Evolutionary conservation across 2,888 invertebrate genomes (phyloP).

Genomic region (Limnephilus rhombicus): DNA sequence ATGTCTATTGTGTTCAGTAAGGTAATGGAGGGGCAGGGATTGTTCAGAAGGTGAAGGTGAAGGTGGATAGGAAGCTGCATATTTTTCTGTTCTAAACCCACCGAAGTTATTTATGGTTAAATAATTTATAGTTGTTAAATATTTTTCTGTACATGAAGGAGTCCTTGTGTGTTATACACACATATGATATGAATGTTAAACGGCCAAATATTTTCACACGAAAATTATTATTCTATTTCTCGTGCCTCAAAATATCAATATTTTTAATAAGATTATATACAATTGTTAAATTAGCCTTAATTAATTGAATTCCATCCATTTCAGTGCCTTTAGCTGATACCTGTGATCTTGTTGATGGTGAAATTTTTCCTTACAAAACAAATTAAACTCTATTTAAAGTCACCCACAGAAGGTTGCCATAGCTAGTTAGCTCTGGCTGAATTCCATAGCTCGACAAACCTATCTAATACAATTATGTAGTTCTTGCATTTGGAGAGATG

Average conservation of each 20-base stretch:
- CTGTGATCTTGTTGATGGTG: not conserved
- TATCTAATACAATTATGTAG: not conserved
- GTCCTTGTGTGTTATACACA: constrained; percentile 38
- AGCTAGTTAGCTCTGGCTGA: not conserved
- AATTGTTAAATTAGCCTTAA: constrained; percentile 40
- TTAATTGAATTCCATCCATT: constrained; percentile 38
- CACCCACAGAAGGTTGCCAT: not conserved
- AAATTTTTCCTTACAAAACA: not conserved
- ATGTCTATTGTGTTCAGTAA: constrained; percentile 62
- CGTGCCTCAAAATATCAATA: constrained; percentile 9
- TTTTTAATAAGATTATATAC: constrained; percentile 34
- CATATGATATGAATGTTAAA: constrained; percentile 10
- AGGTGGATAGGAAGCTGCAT: constrained; percentile 46
- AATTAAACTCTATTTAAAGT: not conserved
- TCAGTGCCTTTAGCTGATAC: constrained; percentile 24
- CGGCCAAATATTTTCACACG: constrained; percentile 28
- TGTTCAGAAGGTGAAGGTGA: constrained; percentile 4
- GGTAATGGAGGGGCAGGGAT: constrained; percentile 28
- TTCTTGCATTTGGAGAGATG: not conserved
- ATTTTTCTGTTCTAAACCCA: constrained; percentile 59
- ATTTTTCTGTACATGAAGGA: constrained; percentile 19
- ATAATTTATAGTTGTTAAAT: constrained; percentile 56
- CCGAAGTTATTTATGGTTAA: constrained; percentile 60
- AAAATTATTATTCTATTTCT: constrained; percentile 25
- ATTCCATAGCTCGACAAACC: not conserved